Conservation (phyloP, 2,797 vertebrate genomes). For the Manis javanica region DNA sequence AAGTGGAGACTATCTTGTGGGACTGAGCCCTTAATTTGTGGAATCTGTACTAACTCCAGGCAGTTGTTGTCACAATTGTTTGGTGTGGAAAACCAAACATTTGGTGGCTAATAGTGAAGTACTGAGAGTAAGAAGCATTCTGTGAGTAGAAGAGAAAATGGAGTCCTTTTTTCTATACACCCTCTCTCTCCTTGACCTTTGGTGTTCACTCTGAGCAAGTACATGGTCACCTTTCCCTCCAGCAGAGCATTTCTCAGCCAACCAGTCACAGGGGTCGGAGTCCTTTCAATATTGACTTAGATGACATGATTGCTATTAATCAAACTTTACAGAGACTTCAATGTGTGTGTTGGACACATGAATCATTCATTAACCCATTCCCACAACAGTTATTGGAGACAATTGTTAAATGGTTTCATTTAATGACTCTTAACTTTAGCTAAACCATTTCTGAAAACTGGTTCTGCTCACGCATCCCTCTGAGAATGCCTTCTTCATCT, state of each 20-base stretch:
- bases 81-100: neutral
- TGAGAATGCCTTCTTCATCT: neutral
- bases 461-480: neutral
- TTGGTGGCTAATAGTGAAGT: neutral
- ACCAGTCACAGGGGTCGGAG: neutral
- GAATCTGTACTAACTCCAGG: neutral
- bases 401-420: neutral
- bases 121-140: neutral
- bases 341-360: neutral
- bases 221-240: neutral
- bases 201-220: neutral
- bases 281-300: neutral
- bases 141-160: neutral
- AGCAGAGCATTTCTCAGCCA: neutral
- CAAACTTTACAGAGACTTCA: constrained; percentile 1
- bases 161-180: neutral
- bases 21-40: neutral
- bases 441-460: neutral
- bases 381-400: neutral
- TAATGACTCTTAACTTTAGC: neutral
- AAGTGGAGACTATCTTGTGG: neutral
- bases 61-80: neutral
- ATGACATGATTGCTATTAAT: neutral
- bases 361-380: neutral
- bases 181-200: neutral